These are phyloP conservation scores for Orchesella cincta DNA, from an alignment of 1,140 invertebrate genomes.

Conservation along the genomic window DNA sequence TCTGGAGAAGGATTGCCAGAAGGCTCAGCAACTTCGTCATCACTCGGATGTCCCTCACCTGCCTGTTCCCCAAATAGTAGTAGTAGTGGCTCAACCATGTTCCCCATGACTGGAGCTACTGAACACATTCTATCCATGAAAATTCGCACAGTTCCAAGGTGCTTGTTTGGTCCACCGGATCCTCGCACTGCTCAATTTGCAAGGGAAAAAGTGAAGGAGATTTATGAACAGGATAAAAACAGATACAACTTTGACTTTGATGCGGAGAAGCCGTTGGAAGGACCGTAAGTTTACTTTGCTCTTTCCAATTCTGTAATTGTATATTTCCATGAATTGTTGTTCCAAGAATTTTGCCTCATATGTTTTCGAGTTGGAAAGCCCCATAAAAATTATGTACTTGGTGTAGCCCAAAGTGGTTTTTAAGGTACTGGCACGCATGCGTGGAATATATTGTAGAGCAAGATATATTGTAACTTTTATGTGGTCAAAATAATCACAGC, in stretches of 20 bases:
- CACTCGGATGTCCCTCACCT: not conserved
- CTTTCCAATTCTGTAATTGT: too few relatives aligned
- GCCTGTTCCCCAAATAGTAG: not conserved
- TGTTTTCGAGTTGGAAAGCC: too few relatives aligned
- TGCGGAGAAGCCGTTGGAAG: conserved; percentile 38
- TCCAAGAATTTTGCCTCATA: too few relatives aligned
- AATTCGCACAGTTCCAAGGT: not conserved
- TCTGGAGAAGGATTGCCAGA: not conserved
- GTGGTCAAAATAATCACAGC: too few relatives aligned
- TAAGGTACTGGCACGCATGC: too few relatives aligned
- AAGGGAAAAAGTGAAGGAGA: conserved; percentile 40
- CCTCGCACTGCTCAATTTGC: conserved; percentile 39
- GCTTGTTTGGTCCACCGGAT: conserved; percentile 41
- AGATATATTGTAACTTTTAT: too few relatives aligned
- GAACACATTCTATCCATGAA: not conserved
- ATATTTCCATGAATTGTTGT: too few relatives aligned
- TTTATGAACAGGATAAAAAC: conserved; percentile 29
- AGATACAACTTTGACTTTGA: conserved; percentile 47
- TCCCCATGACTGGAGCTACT: not conserved
- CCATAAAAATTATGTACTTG: too few relatives aligned
- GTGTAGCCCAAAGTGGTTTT: too few relatives aligned
- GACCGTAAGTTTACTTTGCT: conserved; percentile 45
- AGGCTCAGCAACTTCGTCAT: not conserved
- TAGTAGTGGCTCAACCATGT: not conserved
- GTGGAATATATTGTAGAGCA: too few relatives aligned